Percentiles rank a stretch among this genome's conserved stretches.
Evolutionary conservation across 2,888 invertebrate genomes (phyloP).

Genomic region (Sicus ferrugineus): DNA sequence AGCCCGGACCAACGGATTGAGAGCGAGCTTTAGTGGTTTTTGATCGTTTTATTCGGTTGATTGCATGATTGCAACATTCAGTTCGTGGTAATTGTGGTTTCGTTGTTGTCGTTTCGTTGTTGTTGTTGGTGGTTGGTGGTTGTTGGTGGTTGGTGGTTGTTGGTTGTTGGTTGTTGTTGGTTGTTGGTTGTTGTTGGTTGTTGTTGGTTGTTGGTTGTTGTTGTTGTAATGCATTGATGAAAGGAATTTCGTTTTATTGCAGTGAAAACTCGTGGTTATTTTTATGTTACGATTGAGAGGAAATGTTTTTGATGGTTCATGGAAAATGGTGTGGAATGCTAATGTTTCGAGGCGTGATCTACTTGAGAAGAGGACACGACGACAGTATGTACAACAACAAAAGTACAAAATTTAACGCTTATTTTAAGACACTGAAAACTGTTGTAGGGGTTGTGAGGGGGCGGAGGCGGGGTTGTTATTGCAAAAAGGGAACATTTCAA

Average conservation of each 20-base stretch:
- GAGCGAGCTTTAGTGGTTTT: conserved; percentile 68
- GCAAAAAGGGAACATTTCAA: too few species aligned
- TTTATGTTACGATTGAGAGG: neutral
- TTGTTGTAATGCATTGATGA: conserved; percentile 35
- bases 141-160: conserved; percentile 30
- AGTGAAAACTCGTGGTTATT: conserved; percentile 1
- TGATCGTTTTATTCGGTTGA: conserved; percentile 35
- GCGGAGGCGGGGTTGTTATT: too few species aligned
- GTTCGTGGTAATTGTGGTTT: conserved; percentile 32
- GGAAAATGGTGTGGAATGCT: neutral
- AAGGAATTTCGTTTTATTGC: conserved; percentile 34
- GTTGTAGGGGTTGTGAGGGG: too few species aligned
- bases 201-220: conserved; percentile 35
- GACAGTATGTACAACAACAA: too few species aligned
- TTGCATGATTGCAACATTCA: conserved; percentile 18
- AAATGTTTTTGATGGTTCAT: neutral
- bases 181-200: conserved; percentile 32
- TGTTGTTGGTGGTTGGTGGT: conserved; percentile 38
- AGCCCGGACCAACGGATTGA: conserved; percentile 74
- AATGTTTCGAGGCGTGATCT: neutral
- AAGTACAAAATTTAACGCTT: too few species aligned
- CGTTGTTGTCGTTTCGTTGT: conserved; percentile 33
- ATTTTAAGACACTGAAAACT: too few species aligned
- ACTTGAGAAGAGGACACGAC: too few species aligned
- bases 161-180: conserved; percentile 32